A percentile compares a stretch with the other conserved stretches of the same genome.
phyloP scores from a whole-genome alignment of 2,797 vertebrate species.

The Poecile montanus region DNA sequence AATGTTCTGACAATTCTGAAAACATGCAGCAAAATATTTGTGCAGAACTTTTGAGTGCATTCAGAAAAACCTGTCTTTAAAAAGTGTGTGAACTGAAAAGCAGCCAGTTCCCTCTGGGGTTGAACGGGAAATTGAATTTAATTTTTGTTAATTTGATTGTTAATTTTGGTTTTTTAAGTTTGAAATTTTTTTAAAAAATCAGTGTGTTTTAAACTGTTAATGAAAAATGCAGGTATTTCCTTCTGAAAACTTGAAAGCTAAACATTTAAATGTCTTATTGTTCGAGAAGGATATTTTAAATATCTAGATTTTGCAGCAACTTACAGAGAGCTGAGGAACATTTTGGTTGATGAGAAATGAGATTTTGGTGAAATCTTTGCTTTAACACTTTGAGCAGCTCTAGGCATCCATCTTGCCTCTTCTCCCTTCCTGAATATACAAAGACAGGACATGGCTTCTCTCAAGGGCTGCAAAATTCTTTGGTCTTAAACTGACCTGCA shows the following conservation, averaged over 20 bases:
- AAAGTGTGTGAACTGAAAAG: background rate
- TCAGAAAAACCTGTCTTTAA: constrained; percentile 2
- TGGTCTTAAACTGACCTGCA: background rate
- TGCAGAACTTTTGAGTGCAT: background rate
- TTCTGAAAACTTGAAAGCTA: background rate
- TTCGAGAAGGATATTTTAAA: background rate
- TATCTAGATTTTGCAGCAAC: background rate
- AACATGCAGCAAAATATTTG: constrained; percentile 14
- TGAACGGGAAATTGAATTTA: background rate
- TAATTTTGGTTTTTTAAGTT: background rate
- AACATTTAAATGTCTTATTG: background rate
- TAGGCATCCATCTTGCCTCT: background rate
- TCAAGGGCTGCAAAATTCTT: background rate
- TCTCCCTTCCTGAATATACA: background rate
- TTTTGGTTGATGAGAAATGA: background rate
- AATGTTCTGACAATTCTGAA: constrained; percentile 28
- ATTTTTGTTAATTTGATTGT: background rate
- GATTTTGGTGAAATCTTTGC: background rate
- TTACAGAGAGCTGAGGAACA: background rate
- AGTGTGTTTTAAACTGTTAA: background rate
- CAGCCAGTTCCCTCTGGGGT: background rate
- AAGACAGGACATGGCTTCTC: background rate
- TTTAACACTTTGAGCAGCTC: background rate
- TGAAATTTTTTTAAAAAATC: background rate
- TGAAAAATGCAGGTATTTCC: background rate